Conservation (phyloP, 2,113 vertebrate genomes). For the Xerus inauris region DNA sequence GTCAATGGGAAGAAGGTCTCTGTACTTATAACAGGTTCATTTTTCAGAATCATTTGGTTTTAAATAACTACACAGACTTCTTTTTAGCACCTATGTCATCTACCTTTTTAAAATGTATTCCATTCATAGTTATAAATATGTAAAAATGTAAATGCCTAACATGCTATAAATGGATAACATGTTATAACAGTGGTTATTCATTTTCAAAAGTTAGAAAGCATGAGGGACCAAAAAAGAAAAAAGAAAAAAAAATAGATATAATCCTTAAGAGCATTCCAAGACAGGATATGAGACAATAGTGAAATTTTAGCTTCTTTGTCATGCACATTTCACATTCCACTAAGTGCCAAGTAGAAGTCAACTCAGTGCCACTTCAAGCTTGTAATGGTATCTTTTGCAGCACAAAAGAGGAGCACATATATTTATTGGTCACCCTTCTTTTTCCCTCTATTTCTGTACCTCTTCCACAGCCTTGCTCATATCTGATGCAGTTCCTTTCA, state of each 20-base stretch:
- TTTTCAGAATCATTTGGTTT: conserved; percentile 32
- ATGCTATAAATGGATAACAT: not conserved
- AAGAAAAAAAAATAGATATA: not conserved
- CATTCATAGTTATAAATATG: not conserved
- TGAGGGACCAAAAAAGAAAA: not conserved
- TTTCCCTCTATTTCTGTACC: not conserved
- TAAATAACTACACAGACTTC: not conserved
- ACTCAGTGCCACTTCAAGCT: not conserved
- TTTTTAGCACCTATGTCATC: not conserved
- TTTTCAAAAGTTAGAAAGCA: not conserved
- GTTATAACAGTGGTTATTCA: not conserved
- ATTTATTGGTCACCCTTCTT: conserved; percentile 8
- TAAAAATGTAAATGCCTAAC: conserved; percentile 21
- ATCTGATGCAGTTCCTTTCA: not conserved
- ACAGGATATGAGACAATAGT: not conserved
- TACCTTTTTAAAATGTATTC: not conserved
- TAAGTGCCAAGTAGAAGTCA: not conserved
- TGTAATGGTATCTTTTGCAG: not conserved
- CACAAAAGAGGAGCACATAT: not conserved
- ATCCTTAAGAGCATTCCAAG: not conserved
- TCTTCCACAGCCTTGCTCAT: not conserved
- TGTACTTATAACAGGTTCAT: not conserved
- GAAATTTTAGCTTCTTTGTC: conserved; percentile 5
- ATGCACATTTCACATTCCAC: not conserved
- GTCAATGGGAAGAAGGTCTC: not conserved